Evolutionary conservation across 2,888 invertebrate genomes (phyloP).

Genomic region (Macaria liturata): DNA sequence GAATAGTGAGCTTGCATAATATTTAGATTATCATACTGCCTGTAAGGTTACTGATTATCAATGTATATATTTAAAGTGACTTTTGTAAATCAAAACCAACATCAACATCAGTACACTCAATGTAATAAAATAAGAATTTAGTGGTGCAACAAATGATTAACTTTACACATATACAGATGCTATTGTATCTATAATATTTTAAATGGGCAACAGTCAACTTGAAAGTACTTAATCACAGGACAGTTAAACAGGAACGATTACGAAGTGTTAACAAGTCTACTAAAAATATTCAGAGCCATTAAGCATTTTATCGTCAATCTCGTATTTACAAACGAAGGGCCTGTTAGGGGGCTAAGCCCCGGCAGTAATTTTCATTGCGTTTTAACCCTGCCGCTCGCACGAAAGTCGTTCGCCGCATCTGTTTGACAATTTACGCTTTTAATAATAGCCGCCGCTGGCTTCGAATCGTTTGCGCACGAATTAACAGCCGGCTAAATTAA

Average conservation of each 20-base stretch:
- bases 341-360: slow-evolving; percentile 44
- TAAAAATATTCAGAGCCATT: slow-evolving; percentile 21
- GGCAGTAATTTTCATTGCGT: slow-evolving; percentile 65
- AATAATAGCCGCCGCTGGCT: slow-evolving; percentile 77
- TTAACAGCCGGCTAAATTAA: slow-evolving; percentile 78
- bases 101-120: too few species aligned
- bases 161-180: too few species aligned
- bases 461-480: slow-evolving; percentile 77
- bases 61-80: too few species aligned
- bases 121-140: too few species aligned
- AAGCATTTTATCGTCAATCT: slow-evolving; percentile 36
- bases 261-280: slow-evolving; percentile 21
- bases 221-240: not conserved
- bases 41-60: too few species aligned
- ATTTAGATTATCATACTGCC: too few species aligned
- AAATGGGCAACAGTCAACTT: too few species aligned
- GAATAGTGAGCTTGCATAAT: too few species aligned
- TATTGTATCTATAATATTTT: too few species aligned
- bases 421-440: slow-evolving; percentile 82
- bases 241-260: slow-evolving; percentile 9
- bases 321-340: slow-evolving; percentile 36
- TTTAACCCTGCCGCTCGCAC: slow-evolving; percentile 55
- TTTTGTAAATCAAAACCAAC: too few species aligned
- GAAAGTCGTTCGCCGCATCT: slow-evolving; percentile 72
- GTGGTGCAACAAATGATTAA: too few species aligned